Conservation (phyloP, 2,888 invertebrate species). For the Chrysolina oricalcia region DNA sequence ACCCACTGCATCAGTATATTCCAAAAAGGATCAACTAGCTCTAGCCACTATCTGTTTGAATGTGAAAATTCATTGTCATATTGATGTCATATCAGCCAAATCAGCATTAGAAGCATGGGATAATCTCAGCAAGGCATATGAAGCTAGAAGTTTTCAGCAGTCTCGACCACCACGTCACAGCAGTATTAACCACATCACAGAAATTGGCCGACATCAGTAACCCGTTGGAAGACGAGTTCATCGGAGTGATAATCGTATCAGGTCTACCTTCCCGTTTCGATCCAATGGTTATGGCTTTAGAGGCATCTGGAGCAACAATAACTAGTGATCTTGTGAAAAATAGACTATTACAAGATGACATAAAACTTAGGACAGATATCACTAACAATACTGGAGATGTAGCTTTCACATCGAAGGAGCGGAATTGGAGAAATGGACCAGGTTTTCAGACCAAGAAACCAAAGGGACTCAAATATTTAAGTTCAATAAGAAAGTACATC, state of each 20-base stretch:
- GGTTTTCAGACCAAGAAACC: not conserved
- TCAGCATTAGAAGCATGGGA: no score
- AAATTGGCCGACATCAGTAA: no score
- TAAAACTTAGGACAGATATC: not conserved
- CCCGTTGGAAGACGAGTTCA: no score
- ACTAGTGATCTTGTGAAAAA: slow-evolving; percentile 8
- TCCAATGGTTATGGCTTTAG: slow-evolving; percentile 5
- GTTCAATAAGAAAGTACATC: not conserved
- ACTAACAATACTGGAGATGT: not conserved
- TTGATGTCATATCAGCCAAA: no score
- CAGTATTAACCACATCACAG: not conserved
- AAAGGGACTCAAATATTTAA: not conserved
- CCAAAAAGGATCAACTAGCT: no score
- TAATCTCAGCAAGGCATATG: no score
- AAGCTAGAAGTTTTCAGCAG: slow-evolving; percentile 1
- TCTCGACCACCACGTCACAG: not conserved
- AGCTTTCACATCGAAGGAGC: not conserved
- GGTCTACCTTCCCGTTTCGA: not conserved
- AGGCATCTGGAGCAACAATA: not conserved
- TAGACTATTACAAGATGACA: not conserved
- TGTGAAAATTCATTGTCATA: no score
- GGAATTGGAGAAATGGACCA: not conserved
- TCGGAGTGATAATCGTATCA: not conserved
- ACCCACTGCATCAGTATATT: no score
- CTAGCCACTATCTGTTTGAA: no score